These are phyloP conservation scores for Actinostola sp. DNA, from an alignment of 92 coral and sea anemone species.

Conservation along the genomic window DNA sequence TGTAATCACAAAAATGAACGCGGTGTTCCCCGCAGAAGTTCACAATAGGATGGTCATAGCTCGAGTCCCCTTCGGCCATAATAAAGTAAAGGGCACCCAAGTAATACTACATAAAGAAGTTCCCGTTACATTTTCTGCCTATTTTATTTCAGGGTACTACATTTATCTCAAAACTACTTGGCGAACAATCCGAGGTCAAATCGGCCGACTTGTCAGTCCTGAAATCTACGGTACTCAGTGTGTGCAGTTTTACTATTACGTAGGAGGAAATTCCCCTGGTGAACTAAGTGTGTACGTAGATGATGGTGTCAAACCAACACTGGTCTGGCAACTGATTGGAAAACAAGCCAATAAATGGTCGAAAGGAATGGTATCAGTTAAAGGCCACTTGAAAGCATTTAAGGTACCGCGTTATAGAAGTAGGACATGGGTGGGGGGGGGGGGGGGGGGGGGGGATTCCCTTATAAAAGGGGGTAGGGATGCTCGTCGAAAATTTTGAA, in stretches of 20 bases:
- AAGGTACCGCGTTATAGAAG: constrained; percentile 37
- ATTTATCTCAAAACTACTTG: neutral
- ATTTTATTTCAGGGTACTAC: neutral
- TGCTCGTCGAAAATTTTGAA: no score
- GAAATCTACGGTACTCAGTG: constrained; percentile 23
- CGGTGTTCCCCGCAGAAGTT: no score
- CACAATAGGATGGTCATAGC: no score
- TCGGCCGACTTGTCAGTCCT: constrained; percentile 4
- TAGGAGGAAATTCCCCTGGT: constrained; percentile 42
- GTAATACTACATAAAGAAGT: neutral
- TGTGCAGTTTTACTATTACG: constrained; percentile 57
- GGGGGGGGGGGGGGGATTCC: no score
- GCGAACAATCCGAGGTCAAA: neutral
- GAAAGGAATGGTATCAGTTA: constrained; percentile 30
- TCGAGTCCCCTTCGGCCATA: neutral
- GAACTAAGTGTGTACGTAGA: constrained; percentile 54
- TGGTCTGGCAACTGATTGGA: constrained; percentile 55
- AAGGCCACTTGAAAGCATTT: constrained; percentile 11
- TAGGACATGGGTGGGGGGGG: no score
- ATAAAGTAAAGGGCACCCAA: neutral
- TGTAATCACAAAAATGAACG: no score
- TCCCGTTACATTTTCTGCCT: neutral
- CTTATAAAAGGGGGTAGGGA: no score
- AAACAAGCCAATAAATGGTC: constrained; percentile 37
- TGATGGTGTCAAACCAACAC: constrained; percentile 3